Conservation (phyloP, 1,140 invertebrate genomes). For the Procambarus virginalis region DNA sequence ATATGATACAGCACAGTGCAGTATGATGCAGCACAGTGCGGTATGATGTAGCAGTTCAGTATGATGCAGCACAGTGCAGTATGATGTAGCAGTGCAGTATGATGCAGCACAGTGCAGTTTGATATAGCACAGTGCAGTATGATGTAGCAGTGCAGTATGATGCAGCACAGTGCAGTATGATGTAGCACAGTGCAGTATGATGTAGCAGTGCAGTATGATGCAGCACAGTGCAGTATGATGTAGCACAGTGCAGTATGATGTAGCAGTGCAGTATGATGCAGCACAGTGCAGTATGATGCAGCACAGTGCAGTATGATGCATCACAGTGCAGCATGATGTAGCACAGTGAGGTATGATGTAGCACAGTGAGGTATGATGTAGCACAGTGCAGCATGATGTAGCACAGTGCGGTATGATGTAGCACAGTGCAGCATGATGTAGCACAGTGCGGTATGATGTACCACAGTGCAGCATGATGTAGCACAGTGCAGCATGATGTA, state of each 20-base stretch:
- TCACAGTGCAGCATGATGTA: neutral
- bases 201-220: neutral
- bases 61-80: neutral
- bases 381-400: neutral
- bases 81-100: neutral
- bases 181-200: neutral
- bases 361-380: neutral
- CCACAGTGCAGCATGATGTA: neutral
- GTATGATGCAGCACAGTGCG: neutral
- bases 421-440: neutral
- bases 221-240: neutral
- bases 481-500: neutral
- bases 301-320: neutral
- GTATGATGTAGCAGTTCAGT: neutral
- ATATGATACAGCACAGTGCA: neutral
- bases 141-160: neutral
- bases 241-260: neutral
- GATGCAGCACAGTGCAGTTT: neutral
- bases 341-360: neutral
- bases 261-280: no score
- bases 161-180: neutral
- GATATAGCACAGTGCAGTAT: neutral
- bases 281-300: neutral
- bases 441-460: neutral
- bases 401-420: neutral